phyloP scores from a whole-genome alignment of 2,113 vertebrate species.

The Nycticebus coucang region DNA sequence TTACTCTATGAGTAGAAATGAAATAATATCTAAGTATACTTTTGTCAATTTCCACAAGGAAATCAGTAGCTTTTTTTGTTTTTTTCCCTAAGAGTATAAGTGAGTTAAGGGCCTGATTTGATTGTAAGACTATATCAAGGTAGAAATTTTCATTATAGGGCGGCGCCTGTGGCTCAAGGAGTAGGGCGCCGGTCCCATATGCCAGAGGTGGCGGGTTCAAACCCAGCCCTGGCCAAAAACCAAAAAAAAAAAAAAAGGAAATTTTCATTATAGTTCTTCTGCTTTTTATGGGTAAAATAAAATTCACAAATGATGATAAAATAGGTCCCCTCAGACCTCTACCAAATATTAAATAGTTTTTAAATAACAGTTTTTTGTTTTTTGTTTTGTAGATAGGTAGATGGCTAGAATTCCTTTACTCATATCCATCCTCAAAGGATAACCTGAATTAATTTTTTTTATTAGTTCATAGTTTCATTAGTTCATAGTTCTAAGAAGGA shows the following conservation, averaged over 20 bases:
- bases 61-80: background rate
- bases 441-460: background rate
- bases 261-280: background rate
- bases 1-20: background rate
- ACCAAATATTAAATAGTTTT: background rate
- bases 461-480: background rate
- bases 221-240: no score
- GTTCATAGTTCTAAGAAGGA: background rate
- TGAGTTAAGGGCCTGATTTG: background rate
- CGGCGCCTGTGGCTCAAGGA: no score
- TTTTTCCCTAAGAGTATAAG: background rate
- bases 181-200: no score
- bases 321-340: background rate
- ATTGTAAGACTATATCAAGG: background rate
- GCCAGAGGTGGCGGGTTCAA: no score
- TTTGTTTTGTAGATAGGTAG: background rate
- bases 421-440: background rate
- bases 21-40: background rate
- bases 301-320: slow-evolving; percentile 47
- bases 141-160: slow-evolving; percentile 37
- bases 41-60: background rate
- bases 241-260: no score
- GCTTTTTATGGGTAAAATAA: slow-evolving; percentile 7
- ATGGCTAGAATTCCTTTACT: background rate
- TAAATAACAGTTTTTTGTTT: background rate